Evolutionary conservation across 1,140 invertebrate genomes (phyloP).

Genomic region (Drosophila kurseongensis): DNA sequence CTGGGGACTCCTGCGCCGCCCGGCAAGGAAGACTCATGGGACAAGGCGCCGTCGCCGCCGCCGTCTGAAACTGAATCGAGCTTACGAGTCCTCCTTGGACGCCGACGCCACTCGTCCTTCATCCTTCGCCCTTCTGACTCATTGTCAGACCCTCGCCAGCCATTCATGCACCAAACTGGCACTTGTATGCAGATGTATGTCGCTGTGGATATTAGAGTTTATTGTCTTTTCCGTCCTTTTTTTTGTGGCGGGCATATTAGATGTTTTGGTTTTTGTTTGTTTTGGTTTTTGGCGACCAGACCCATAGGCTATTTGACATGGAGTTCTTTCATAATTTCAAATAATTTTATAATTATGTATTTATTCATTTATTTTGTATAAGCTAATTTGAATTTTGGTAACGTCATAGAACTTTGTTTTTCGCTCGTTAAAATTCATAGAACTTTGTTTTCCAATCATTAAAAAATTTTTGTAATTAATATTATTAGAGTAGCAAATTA

Average conservation of each 20-base stretch:
- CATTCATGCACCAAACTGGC: constrained; percentile 35
- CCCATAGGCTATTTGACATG: constrained; percentile 6
- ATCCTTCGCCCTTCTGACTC: constrained; percentile 62
- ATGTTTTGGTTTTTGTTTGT: constrained; percentile 46
- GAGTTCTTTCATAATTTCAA: constrained; percentile 15
- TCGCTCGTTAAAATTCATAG: too few species aligned
- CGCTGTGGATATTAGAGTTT: constrained; percentile 27
- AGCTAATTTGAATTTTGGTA: too few species aligned
- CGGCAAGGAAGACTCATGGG: constrained; percentile 52
- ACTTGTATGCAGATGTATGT: constrained; percentile 31
- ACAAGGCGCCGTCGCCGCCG: constrained; percentile 74
- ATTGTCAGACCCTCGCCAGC: constrained; percentile 36
- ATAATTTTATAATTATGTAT: constrained; percentile 1
- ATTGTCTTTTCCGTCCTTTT: constrained; percentile 32
- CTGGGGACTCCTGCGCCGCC: constrained; percentile 25
- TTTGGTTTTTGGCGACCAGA: constrained; percentile 39
- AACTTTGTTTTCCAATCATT: too few species aligned
- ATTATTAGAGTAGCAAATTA: too few species aligned
- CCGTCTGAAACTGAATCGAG: constrained; percentile 51
- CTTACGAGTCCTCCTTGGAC: constrained; percentile 45
- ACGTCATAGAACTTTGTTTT: too few species aligned
- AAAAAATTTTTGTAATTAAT: too few species aligned
- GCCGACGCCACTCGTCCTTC: constrained; percentile 52
- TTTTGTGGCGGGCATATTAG: constrained; percentile 17
- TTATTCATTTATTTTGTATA: neutral